Base-by-base conservation (phyloP, 2,888 invertebrate genomes). In the Volucella bombylans region DNA sequence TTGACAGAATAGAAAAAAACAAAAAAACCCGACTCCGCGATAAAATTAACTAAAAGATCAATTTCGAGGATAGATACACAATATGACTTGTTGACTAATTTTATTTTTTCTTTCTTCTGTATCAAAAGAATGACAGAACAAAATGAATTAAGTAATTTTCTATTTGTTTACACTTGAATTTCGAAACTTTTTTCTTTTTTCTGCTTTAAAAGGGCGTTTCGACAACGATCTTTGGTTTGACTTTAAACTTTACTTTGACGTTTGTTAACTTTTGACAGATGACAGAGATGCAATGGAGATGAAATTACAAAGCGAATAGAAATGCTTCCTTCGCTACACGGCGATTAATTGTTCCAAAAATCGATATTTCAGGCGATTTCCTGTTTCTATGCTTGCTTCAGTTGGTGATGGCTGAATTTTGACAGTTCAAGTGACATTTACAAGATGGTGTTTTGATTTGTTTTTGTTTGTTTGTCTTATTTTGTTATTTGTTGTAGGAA, bases 361-460 rank as follows among this genome's bases (percentile, higher is more conserved):
- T 39, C 55, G 39, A 59, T 39, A n/a, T 47, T 6, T 31, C 31
- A 31, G 31, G 31, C 31, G 31, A 6, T 31, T 31, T 31, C 31
- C 39, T 45, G 65, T 82, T 78, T 67, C 82, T 72, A 67, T 67
- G 52, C 54, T n/a, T n/a, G n/a, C n/a, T 52, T 62, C 59, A 45
- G 41, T 52, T 54, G 54, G 2, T 68, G 57, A 12, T 55, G 47
- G 18, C 41, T 68, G 43, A 10, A 1, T 10, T 31, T 43, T 82
- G 77, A 77, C 77, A 82, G 71, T 83, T 79, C 50, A 57, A 57
- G 55, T 68, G 79, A 65, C 69, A 68, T 69, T 82, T 59, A 61
- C 69, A 65, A 69, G 52, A 73, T 68, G 82, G 72, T 82, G 72
- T 65, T 72, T 31, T 31, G 4, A 55, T 54, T 39, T 52, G 9